Percentiles rank a stretch among this genome's conserved stretches.
Evolutionary conservation across 2,113 vertebrate genomes (phyloP).

Genomic region (Maccullochella peelii): DNA sequence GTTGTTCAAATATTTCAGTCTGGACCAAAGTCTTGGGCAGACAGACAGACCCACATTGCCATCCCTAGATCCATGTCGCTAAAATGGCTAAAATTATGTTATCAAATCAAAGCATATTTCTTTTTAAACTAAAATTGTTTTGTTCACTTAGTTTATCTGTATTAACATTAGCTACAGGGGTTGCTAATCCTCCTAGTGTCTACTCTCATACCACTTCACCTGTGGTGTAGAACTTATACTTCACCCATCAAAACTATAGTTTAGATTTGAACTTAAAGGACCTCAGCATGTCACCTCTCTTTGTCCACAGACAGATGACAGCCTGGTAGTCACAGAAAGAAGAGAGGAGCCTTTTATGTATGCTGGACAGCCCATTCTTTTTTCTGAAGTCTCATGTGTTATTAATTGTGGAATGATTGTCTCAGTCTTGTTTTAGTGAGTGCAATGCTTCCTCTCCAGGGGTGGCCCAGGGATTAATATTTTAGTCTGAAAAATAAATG

Average conservation of each 20-base stretch:
- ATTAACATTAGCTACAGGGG: neutral
- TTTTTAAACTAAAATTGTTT: neutral
- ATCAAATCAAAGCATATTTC: neutral
- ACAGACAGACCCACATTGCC: neutral
- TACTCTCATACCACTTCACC: neutral
- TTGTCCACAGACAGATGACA: slow-evolving; percentile 57
- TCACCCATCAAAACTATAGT: slow-evolving; percentile 27
- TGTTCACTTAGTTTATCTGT: neutral
- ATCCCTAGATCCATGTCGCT: neutral
- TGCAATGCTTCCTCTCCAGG: slow-evolving; percentile 81
- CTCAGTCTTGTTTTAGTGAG: slow-evolving; percentile 81
- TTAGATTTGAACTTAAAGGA: slow-evolving; percentile 53
- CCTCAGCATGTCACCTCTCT: slow-evolving; percentile 47
- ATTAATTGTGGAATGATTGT: slow-evolving; percentile 83
- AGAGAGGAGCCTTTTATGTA: slow-evolving; percentile 55
- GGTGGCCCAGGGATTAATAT: slow-evolving; percentile 83
- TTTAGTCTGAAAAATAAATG: slow-evolving; percentile 85
- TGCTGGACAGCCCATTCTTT: slow-evolving; percentile 67
- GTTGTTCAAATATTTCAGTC: neutral
- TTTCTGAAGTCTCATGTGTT: slow-evolving; percentile 79
- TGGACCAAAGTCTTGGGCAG: too few relatives aligned
- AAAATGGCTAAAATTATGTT: neutral
- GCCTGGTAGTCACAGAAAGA: slow-evolving; percentile 56
- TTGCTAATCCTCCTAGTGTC: neutral
- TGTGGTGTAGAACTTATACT: neutral